These are phyloP conservation scores for Tribolium madens DNA, from an alignment of 1,140 invertebrate species.

Conservation along the genomic window DNA sequence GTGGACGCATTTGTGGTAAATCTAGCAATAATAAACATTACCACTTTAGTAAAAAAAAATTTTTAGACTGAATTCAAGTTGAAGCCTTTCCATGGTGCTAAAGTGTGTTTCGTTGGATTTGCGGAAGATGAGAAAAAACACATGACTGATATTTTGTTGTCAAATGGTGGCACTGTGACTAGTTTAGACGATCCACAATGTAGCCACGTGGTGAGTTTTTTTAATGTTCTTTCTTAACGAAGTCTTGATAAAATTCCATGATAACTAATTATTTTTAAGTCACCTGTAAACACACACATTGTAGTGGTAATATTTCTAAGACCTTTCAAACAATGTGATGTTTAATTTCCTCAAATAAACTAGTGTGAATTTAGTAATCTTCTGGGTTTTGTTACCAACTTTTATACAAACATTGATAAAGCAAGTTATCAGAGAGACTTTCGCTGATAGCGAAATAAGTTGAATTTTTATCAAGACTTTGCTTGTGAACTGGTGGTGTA, in stretches of 20 bases:
- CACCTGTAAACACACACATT: too few species aligned
- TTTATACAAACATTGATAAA: too few species aligned
- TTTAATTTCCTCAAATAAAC: not conserved
- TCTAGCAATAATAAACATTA: not conserved
- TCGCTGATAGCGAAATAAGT: too few species aligned
- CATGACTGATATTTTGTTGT: constrained; percentile 88
- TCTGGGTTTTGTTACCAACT: not conserved
- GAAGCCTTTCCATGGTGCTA: constrained; percentile 89
- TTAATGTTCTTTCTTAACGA: not conserved
- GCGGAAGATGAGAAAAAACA: constrained; percentile 87
- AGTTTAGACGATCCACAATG: constrained; percentile 83
- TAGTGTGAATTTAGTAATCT: not conserved
- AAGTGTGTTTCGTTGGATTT: constrained; percentile 91
- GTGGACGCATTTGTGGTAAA: constrained; percentile 79
- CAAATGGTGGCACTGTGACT: constrained; percentile 85
- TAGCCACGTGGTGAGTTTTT: constrained; percentile 87
- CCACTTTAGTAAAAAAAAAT: not conserved
- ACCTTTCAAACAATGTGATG: not conserved
- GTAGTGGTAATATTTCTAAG: not conserved
- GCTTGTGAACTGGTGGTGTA: not conserved
- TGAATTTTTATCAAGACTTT: not conserved
- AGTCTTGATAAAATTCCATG: not conserved
- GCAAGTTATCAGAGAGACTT: too few species aligned
- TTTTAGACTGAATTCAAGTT: constrained; percentile 77
- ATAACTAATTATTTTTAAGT: not conserved